phyloP scores from a whole-genome alignment of 64 coral and sea anemone genomes.

The Montipora sp. region DNA sequence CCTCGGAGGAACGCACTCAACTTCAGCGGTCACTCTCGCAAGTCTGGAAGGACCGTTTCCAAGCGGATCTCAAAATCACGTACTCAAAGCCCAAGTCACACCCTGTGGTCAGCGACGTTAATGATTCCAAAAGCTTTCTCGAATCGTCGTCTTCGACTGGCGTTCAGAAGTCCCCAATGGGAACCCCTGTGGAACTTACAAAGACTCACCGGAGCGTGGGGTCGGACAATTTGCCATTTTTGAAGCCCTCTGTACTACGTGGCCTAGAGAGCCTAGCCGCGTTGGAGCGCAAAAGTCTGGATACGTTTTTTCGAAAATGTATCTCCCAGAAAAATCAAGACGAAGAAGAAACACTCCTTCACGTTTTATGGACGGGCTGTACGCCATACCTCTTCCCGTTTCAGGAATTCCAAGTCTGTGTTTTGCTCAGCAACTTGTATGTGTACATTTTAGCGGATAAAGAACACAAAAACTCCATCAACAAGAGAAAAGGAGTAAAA shows the following conservation, averaged over 20 bases:
- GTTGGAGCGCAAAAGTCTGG: conserved; percentile 66
- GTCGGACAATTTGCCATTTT: conserved; percentile 84
- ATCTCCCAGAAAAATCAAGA: conserved; percentile 66
- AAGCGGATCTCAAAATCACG: conserved; percentile 81
- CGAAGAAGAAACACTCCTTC: conserved; percentile 76
- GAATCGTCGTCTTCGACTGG: conserved; percentile 30
- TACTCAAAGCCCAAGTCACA: conserved; percentile 74
- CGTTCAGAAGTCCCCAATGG: conserved; percentile 40
- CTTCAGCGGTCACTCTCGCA: conserved; percentile 91
- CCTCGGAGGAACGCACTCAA: conserved; percentile 87
- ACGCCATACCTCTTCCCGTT: conserved; percentile 78
- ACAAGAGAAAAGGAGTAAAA: conserved; percentile 75
- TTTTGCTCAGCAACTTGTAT: conserved; percentile 82
- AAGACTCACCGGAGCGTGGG: conserved; percentile 84
- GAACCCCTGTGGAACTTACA: conserved; percentile 69
- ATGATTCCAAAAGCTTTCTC: conserved; percentile 31
- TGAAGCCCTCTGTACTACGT: conserved; percentile 40
- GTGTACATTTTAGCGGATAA: conserved; percentile 91
- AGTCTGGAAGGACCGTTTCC: conserved; percentile 93
- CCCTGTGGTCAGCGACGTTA: conserved; percentile 4
- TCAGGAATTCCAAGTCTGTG: conserved; percentile 80
- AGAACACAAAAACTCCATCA: conserved; percentile 61
- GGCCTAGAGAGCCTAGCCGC: conserved; percentile 74
- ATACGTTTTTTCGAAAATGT: conserved; percentile 74
- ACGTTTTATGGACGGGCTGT: conserved; percentile 94